A percentile compares a stretch with the other conserved stretches of the same genome.
Evolutionary conservation across 2,113 vertebrate species (phyloP).

Genomic region (Dendrocopos noguchii): DNA sequence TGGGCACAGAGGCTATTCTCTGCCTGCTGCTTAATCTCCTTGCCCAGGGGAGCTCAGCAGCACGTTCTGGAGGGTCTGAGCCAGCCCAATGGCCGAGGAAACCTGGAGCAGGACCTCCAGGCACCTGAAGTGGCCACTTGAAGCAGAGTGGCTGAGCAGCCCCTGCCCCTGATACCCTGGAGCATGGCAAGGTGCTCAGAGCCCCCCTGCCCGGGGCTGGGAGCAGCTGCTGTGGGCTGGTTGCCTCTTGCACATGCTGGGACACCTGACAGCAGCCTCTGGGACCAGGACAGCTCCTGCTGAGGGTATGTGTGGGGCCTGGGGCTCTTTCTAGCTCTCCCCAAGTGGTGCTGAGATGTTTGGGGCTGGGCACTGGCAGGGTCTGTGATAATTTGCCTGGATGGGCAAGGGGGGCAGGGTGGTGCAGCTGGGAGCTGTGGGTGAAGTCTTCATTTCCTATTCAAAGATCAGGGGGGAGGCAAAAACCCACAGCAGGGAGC

Average conservation of each 20-base stretch:
- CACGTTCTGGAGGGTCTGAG: not conserved
- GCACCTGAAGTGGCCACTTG: not conserved
- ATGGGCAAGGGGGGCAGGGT: not conserved
- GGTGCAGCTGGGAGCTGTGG: not conserved
- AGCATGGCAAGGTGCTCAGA: not conserved
- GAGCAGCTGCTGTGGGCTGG: not conserved
- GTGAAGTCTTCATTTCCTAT: not conserved
- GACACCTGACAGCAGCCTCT: not conserved
- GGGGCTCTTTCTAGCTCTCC: not conserved
- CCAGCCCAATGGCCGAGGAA: not conserved
- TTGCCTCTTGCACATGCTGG: fast-evolving
- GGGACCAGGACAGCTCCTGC: not conserved
- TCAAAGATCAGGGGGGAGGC: not conserved
- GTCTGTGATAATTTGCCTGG: not conserved
- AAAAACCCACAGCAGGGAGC: not conserved
- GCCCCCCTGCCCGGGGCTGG: not conserved
- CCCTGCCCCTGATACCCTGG: not conserved
- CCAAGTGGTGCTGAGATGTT: not conserved
- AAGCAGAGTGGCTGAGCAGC: not conserved
- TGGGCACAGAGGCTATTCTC: not conserved
- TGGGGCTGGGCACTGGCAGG: fast-evolving
- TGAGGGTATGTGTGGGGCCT: not conserved
- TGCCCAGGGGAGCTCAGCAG: not conserved
- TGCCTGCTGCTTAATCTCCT: slow-evolving; percentile 20
- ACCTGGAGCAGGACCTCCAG: not conserved